Conservation (phyloP, 2,797 vertebrate genomes). For the Neoniphon sammara region DNA sequence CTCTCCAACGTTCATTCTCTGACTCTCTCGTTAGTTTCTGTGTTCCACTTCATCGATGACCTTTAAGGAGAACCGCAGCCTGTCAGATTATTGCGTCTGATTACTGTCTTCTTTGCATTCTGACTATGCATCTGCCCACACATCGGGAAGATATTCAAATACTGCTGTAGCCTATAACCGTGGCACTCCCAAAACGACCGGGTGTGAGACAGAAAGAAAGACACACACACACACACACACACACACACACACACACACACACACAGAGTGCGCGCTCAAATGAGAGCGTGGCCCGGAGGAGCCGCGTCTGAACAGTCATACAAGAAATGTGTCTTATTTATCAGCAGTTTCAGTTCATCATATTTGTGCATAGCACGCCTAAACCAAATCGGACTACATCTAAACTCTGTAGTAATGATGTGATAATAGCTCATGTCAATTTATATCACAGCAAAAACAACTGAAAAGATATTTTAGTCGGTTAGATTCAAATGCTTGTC, state of each 20-base stretch:
- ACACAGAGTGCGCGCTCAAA: not conserved
- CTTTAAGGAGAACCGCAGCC: conserved; percentile 70
- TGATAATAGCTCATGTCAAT: too few species aligned
- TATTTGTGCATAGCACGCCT: conserved; percentile 8
- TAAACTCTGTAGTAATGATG: too few species aligned
- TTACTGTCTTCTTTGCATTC: conserved; percentile 76
- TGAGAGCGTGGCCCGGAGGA: not conserved
- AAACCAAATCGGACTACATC: too few species aligned
- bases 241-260: not conserved
- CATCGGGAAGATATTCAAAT: conserved; percentile 77
- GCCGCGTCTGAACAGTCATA: not conserved
- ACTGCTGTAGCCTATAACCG: conserved; percentile 57
- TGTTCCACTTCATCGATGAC: conserved; percentile 64
- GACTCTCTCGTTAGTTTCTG: conserved; percentile 20
- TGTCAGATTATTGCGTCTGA: conserved; percentile 72
- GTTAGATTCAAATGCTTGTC: too few species aligned
- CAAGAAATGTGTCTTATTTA: not conserved
- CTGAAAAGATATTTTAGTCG: not conserved
- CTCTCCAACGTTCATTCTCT: conserved; percentile 34
- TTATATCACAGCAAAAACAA: conserved; percentile 1
- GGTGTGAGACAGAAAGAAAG: not conserved
- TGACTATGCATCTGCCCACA: conserved; percentile 80
- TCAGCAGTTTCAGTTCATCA: conserved; percentile 3
- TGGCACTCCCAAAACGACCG: conserved; percentile 51
- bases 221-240: conserved; percentile 1